These are phyloP conservation scores for Sialia sialis DNA, from an alignment of 2,113 vertebrate genomes.

Conservation along the genomic window DNA sequence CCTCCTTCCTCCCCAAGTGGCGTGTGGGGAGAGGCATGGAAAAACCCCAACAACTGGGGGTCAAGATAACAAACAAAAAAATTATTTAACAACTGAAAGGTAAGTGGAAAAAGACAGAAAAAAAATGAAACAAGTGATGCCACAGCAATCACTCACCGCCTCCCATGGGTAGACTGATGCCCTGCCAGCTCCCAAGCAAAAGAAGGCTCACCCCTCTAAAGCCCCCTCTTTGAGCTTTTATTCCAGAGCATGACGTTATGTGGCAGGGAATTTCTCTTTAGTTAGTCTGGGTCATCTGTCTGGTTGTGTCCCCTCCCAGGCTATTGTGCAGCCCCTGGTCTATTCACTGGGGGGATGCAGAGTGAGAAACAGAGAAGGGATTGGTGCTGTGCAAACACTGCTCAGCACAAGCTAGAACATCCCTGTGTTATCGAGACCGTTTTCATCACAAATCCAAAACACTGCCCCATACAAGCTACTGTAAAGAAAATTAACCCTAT, in stretches of 20 bases:
- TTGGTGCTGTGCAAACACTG: not conserved
- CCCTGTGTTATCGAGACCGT: fast-evolving
- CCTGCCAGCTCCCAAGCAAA: not conserved
- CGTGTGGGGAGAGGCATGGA: not conserved
- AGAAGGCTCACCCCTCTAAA: not conserved
- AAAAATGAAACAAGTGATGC: not conserved
- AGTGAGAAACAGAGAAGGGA: not conserved
- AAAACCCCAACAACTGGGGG: not conserved
- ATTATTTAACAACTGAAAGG: not conserved
- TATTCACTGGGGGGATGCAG: not conserved
- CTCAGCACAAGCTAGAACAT: not conserved
- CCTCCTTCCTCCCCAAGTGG: not conserved
- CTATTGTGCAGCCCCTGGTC: not conserved
- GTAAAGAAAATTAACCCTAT: not conserved
- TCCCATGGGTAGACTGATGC: not conserved
- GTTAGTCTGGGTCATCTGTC: not conserved
- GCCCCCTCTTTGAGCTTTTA: not conserved
- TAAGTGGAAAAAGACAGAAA: not conserved
- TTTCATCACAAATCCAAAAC: not conserved
- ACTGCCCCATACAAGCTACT: not conserved
- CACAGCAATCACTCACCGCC: not conserved
- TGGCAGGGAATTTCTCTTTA: not conserved
- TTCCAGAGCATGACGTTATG: not conserved
- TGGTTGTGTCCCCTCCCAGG: not conserved
- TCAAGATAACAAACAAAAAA: not conserved